These are phyloP conservation scores for Platysternon megacephalum DNA, from an alignment of 2,113 vertebrate species.

Conservation along the genomic window DNA sequence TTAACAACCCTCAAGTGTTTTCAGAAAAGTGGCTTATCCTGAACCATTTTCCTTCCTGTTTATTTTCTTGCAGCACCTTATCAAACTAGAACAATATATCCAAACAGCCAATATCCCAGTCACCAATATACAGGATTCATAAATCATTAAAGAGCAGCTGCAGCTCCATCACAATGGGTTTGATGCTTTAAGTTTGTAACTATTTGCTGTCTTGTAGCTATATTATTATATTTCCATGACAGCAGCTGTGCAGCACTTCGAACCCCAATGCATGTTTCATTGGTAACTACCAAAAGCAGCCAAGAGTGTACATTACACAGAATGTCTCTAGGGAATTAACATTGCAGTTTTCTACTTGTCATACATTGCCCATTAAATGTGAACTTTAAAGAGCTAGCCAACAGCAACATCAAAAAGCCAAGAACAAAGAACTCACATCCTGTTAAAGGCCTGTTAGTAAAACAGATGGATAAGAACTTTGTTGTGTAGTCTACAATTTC, in stretches of 20 bases:
- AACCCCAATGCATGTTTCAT: background rate
- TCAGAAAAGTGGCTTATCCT: background rate
- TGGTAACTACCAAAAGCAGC: background rate
- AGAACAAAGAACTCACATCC: accelerated
- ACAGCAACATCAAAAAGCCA: background rate
- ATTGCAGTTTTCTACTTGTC: accelerated
- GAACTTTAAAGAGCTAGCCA: background rate
- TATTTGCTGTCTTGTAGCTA: background rate
- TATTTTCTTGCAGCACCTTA: too few relatives aligned
- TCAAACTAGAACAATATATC: background rate
- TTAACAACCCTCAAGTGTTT: background rate
- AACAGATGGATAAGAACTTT: background rate
- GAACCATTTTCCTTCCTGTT: background rate
- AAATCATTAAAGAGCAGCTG: background rate
- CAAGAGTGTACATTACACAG: background rate
- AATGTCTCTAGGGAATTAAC: accelerated
- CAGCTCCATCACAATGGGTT: background rate
- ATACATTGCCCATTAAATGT: accelerated
- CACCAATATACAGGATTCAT: background rate
- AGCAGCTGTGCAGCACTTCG: background rate
- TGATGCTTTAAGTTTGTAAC: background rate
- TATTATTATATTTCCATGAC: background rate
- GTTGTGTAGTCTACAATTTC: accelerated
- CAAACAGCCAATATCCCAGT: background rate
- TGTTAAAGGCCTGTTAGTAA: background rate